Conservation (phyloP, 2,888 invertebrate species). For the Dryadula phaetusa region DNA sequence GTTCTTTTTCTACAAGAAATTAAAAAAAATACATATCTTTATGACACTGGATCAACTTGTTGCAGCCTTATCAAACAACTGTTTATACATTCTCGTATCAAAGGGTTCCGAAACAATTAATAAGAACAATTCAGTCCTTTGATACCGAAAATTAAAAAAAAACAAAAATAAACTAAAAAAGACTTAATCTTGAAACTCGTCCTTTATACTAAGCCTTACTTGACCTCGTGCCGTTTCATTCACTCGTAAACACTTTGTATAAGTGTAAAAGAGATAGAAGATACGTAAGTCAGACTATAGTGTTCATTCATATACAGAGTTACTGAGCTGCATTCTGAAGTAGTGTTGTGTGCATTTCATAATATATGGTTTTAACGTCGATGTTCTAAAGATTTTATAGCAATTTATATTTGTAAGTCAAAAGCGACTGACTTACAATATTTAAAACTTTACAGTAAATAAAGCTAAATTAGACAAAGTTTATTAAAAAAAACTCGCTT, state of each 20-base stretch:
- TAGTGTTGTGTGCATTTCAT: slow-evolving; percentile 58
- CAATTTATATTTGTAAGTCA: no score
- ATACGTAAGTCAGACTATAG: slow-evolving; percentile 59
- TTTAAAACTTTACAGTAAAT: no score
- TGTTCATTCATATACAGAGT: slow-evolving; percentile 76
- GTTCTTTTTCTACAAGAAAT: background rate
- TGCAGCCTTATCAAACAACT: slow-evolving; percentile 22
- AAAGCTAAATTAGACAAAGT: no score
- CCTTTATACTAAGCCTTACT: slow-evolving; percentile 67
- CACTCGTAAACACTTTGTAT: slow-evolving; percentile 20
- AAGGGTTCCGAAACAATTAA: slow-evolving; percentile 35
- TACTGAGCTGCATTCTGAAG: slow-evolving; percentile 77
- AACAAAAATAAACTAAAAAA: slow-evolving; percentile 10
- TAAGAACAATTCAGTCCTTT: slow-evolving; percentile 27
- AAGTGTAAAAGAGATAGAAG: slow-evolving; percentile 52
- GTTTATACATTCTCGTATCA: slow-evolving; percentile 16
- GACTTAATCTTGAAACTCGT: slow-evolving; percentile 47
- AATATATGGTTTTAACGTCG: slow-evolving; percentile 42
- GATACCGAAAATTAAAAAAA: slow-evolving; percentile 16
- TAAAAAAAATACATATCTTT: slow-evolving; percentile 10
- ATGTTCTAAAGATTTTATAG: slow-evolving; percentile 14
- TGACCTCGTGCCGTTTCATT: slow-evolving; percentile 55
- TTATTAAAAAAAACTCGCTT: no score
- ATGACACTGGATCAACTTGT: slow-evolving; percentile 11
- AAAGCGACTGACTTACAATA: no score